A percentile compares a stretch with the other conserved stretches of the same genome.
Conservation (phyloP, 2,888 invertebrate species). For the Theretra japonica region DNA sequence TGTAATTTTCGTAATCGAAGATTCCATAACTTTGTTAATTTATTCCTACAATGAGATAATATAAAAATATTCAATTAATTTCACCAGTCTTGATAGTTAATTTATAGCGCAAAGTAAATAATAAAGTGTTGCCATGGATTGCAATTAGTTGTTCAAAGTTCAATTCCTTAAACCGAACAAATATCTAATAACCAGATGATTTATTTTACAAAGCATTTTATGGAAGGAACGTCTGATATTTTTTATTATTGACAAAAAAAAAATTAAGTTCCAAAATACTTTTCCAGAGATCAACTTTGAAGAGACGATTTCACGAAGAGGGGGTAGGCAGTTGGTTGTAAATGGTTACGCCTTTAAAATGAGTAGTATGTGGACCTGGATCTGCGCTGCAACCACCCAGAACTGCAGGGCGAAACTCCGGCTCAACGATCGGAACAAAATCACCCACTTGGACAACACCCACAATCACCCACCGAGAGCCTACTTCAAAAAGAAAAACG, state of each 20-base stretch:
- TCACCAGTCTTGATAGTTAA: too few relatives aligned
- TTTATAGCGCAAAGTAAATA: too few relatives aligned
- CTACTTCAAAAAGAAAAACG: neutral
- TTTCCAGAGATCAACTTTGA: neutral
- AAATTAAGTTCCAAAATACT: neutral
- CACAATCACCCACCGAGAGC: conserved; percentile 1
- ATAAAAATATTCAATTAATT: too few relatives aligned
- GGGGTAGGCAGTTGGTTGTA: conserved; percentile 4
- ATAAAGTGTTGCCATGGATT: too few relatives aligned
- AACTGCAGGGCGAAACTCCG: conserved; percentile 12
- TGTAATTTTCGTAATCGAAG: too few relatives aligned
- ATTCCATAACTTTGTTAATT: too few relatives aligned
- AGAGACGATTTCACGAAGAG: neutral
- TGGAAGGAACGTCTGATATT: neutral
- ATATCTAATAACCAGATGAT: too few relatives aligned
- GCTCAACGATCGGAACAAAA: neutral
- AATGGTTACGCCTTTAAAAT: conserved; percentile 16
- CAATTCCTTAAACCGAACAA: too few relatives aligned
- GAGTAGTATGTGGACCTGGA: neutral
- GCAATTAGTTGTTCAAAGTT: too few relatives aligned
- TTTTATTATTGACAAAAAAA: neutral
- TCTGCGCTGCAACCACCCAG: neutral
- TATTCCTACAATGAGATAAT: too few relatives aligned
- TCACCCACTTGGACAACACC: neutral
- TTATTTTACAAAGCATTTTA: too few relatives aligned